These are phyloP conservation scores for Lepidocyrtoides sp. DNA, from an alignment of 2,888 invertebrate genomes.

Conservation along the genomic window DNA sequence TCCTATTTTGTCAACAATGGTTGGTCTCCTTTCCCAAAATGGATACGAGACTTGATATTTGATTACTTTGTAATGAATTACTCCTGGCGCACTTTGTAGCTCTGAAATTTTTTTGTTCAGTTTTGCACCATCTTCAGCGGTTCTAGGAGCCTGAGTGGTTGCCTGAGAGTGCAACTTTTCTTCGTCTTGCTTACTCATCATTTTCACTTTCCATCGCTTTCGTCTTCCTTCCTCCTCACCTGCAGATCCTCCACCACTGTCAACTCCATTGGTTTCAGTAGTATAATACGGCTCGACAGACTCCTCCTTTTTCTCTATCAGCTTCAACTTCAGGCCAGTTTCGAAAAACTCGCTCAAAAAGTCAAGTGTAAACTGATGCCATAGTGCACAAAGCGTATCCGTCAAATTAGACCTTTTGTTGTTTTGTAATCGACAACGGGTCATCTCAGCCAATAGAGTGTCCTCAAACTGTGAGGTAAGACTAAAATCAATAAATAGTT, in stretches of 20 bases:
- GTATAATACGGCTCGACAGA: background rate
- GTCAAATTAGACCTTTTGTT: background rate
- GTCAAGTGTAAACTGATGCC: conserved; percentile 50
- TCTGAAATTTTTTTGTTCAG: conserved; percentile 6
- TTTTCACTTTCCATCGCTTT: background rate
- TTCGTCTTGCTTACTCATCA: background rate
- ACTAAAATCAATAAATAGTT: conserved; percentile 61
- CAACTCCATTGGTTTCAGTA: background rate
- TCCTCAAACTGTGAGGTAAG: conserved; percentile 42
- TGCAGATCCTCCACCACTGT: background rate
- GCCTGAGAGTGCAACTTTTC: background rate
- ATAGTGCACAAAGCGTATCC: background rate
- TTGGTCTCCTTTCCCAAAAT: conserved; percentile 33
- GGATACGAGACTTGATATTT: background rate
- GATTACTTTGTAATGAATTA: background rate
- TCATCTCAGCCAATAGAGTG: conserved; percentile 13
- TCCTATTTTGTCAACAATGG: background rate
- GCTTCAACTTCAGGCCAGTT: conserved; percentile 18
- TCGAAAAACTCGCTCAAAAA: conserved; percentile 41
- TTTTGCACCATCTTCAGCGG: background rate
- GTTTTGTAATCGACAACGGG: background rate
- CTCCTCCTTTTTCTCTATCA: background rate
- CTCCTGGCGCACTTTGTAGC: background rate
- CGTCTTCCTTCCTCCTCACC: background rate
- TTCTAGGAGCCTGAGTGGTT: background rate